phyloP scores from a whole-genome alignment of 2,797 vertebrate genomes.

The Prionace glauca region DNA sequence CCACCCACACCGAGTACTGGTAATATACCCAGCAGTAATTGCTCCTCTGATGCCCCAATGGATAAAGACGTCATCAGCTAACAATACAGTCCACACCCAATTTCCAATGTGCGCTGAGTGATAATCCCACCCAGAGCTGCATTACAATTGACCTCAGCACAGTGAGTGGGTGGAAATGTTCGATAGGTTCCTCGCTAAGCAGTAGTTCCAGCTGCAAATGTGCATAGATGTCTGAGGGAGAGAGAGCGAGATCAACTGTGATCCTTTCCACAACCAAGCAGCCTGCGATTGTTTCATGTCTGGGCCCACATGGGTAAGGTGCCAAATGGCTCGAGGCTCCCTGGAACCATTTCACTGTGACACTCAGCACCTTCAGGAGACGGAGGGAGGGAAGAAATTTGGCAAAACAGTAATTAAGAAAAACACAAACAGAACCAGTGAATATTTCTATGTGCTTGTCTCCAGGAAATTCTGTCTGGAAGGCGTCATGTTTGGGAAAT shows the following conservation, averaged over 20 bases:
- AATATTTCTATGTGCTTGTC: neutral
- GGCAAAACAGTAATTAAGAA: slow-evolving; percentile 13
- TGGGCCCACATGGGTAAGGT: neutral
- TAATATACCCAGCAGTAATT: neutral
- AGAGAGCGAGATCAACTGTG: neutral
- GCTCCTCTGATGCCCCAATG: neutral
- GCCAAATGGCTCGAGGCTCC: slow-evolving; percentile 13
- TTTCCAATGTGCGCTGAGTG: neutral
- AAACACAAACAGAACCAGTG: neutral
- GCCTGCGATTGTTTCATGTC: neutral
- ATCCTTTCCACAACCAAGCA: neutral
- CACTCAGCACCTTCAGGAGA: neutral
- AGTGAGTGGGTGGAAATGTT: neutral
- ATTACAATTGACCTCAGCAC: neutral
- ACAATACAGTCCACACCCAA: neutral
- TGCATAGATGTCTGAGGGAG: neutral
- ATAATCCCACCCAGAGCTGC: neutral
- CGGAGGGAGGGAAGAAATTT: slow-evolving; percentile 10
- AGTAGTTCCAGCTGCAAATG: neutral
- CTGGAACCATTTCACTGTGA: neutral
- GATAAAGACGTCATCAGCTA: neutral
- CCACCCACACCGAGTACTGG: neutral
- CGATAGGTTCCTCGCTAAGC: neutral
- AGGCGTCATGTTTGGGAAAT: neutral
- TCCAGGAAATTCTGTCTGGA: neutral